Evolutionary conservation across 2,888 invertebrate genomes (phyloP), one percentile per base, ranked within the genome.

Genomic region (Lamellibrachia columna): DNA sequence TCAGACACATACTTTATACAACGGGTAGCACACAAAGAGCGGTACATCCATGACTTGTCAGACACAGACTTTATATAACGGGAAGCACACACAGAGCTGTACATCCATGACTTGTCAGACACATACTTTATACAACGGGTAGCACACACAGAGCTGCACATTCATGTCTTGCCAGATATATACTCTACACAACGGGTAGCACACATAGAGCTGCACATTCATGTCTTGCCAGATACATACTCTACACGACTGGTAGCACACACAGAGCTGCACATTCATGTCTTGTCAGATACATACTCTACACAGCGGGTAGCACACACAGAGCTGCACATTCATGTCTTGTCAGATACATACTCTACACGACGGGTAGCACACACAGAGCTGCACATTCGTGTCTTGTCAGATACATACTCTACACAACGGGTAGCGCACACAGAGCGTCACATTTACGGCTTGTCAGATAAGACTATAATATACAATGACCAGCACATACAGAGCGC

Each of bases 361-460:
- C 58, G 15, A 58, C 58, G 15, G n/a, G 22, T 75, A 75, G 75
- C 75, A 22, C 22, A 15, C 75, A 22, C 75, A 75, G 22, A 75
- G 75, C 15, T 2, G 2, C 75, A 15, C 75, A 22, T 75, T 11
- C 22, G 22, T 6, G 22, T 22, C 3, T 60, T 75, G 75, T 75
- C 15, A 93, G 9, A 94, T 94, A 15, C 52, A 92, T 40, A 93
- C 91, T 22, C 52, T 94, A 93, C 94, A 94, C 93, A 15, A 58
- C 40, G 40, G 40, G 40, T 40, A 40, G 40, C 40, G 40, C 11
- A 7, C 3, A n/a, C 40, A 40, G 40, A 40, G 40, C 40, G 40
- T 40, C 40, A 40, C 40, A 40, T 92, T 53, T 53, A 58, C n/a
- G 52, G 58, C 28, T 91, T 58, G n/a, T 92, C 52, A 91, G 28